A percentile compares a stretch with the other conserved stretches of the same genome.
Evolutionary conservation across 2,797 vertebrate genomes (phyloP).

Genomic region (Gymnopithys bicolor): DNA sequence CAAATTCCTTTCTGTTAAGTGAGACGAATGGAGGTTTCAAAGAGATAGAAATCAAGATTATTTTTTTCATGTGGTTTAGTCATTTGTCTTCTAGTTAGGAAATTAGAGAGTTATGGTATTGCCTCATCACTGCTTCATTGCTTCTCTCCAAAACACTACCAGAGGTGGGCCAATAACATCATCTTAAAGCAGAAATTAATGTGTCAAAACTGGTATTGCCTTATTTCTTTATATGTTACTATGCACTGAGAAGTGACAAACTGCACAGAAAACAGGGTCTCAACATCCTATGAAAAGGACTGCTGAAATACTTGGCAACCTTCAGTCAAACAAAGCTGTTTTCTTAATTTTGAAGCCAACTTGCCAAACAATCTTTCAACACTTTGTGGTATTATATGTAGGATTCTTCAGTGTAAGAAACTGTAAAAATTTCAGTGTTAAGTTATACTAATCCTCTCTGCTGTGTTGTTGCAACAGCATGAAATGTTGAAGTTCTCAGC

Average conservation of each 20-base stretch:
- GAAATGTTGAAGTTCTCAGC: not conserved
- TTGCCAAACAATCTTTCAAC: constrained; percentile 1
- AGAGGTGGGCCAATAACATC: not conserved
- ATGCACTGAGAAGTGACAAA: not conserved
- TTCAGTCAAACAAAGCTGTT: constrained; percentile 43
- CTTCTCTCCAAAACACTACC: not conserved
- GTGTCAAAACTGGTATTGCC: not conserved
- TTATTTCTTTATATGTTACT: not conserved
- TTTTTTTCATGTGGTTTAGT: not conserved
- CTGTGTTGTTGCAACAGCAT: not conserved
- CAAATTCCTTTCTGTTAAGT: not conserved
- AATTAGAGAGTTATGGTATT: not conserved
- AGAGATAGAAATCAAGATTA: not conserved
- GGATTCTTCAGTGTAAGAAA: not conserved
- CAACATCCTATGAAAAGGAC: not conserved
- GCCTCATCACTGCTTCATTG: not conserved
- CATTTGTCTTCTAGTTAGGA: not conserved
- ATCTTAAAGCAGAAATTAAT: not conserved
- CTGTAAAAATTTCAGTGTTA: not conserved
- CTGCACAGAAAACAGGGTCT: not conserved
- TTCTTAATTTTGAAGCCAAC: constrained; percentile 4
- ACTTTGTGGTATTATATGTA: not conserved
- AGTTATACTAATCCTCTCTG: not conserved
- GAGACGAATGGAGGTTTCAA: not conserved
- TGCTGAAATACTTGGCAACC: constrained; percentile 34